Percentiles rank a stretch among this genome's conserved stretches.
Conservation (phyloP, 2,113 vertebrate genomes). For the Fulica atra region DNA sequence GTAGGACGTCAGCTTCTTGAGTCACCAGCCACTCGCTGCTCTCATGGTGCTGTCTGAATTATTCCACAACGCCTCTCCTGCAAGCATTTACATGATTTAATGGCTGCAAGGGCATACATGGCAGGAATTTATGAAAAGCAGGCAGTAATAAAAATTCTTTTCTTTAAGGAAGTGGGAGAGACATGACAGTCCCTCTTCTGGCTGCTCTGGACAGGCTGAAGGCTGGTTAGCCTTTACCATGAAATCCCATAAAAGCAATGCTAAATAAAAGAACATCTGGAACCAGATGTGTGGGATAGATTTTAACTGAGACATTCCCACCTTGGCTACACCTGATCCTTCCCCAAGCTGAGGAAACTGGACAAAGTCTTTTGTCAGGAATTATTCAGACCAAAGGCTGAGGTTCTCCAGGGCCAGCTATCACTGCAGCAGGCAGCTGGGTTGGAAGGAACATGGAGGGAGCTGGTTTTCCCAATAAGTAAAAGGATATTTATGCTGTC, state of each 20-base stretch:
- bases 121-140: background rate
- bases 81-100: background rate
- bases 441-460: rapidly evolving
- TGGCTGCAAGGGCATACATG: background rate
- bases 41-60: background rate
- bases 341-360: background rate
- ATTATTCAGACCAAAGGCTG: background rate
- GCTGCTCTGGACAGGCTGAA: background rate
- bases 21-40: background rate
- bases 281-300: background rate
- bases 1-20: background rate
- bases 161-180: background rate
- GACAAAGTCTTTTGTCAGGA: background rate
- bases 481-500: background rate
- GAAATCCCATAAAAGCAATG: background rate
- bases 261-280: background rate
- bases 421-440: background rate
- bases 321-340: background rate
- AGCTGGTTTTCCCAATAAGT: background rate
- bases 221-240: background rate
- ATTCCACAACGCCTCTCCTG: background rate
- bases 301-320: background rate
- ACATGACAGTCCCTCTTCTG: background rate
- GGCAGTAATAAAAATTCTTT: background rate
- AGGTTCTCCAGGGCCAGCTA: background rate